Evolutionary conservation across 2,113 vertebrate species (phyloP).

Genomic region (Varanus komodoensis): DNA sequence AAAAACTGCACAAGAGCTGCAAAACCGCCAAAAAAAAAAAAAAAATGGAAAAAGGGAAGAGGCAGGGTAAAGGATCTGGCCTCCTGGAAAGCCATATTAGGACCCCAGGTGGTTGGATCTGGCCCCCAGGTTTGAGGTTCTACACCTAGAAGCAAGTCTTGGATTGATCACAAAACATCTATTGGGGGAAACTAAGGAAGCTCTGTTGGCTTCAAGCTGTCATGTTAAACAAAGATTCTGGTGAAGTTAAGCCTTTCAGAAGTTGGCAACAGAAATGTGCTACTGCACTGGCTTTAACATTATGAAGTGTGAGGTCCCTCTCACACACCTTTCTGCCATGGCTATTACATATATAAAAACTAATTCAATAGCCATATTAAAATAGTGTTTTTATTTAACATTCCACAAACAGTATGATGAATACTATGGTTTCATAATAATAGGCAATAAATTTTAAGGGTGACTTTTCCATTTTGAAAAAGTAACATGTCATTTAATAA

Average conservation of each 20-base stretch:
- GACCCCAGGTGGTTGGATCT: no score
- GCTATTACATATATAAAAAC: neutral
- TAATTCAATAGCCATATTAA: neutral
- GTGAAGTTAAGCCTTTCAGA: rapidly evolving
- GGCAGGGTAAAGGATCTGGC: no score
- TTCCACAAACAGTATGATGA: neutral
- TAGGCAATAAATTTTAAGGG: neutral
- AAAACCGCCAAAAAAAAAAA: no score
- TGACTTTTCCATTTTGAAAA: neutral
- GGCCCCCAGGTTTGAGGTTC: no score
- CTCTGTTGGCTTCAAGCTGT: neutral
- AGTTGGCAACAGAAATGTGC: neutral
- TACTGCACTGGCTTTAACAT: neutral
- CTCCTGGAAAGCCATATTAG: no score
- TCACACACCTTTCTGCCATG: neutral
- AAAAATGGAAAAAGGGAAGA: no score
- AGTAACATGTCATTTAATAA: neutral
- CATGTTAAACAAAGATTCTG: neutral
- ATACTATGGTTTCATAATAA: neutral
- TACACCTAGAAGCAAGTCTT: no score
- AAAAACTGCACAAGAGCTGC: no score
- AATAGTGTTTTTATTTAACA: neutral
- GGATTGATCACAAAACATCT: neutral
- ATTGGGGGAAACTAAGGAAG: neutral
- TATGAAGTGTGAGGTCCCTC: neutral